These are phyloP conservation scores for Sipha maydis DNA, from an alignment of 2,888 invertebrate species.

Conservation along the genomic window DNA sequence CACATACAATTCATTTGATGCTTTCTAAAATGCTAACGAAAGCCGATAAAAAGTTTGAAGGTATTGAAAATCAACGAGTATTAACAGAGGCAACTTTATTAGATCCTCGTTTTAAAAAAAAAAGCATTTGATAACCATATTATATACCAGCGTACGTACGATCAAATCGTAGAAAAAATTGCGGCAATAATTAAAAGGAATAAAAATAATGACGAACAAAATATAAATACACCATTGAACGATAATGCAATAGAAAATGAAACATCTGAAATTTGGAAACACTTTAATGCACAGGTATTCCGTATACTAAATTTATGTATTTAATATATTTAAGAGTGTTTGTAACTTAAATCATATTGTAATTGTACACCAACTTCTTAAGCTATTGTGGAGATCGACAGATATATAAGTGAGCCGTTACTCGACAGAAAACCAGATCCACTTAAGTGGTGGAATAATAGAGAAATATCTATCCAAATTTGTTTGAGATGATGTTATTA, in stretches of 20 bases:
- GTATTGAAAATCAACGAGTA: conserved; percentile 60
- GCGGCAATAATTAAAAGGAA: conserved; percentile 37
- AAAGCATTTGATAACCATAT: conserved; percentile 44
- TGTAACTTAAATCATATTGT: conserved; percentile 29
- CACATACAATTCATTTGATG: conserved; percentile 33
- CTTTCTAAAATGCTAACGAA: conserved; percentile 58
- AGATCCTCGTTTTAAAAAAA: conserved; percentile 62
- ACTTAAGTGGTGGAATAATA: conserved; percentile 64
- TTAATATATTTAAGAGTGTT: conserved; percentile 14
- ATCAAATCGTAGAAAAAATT: conserved; percentile 38
- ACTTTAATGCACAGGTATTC: conserved; percentile 35
- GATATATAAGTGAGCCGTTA: conserved; percentile 17
- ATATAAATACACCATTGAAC: conserved; percentile 23
- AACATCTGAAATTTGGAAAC: conserved; percentile 42
- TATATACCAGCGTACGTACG: conserved; percentile 40
- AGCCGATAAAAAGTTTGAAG: conserved; percentile 59
- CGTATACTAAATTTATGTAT: conserved; percentile 27
- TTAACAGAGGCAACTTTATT: conserved; percentile 61
- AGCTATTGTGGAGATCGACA: conserved; percentile 6
- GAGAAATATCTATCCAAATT: conserved; percentile 63
- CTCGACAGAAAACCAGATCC: conserved; percentile 61
- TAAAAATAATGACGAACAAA: conserved; percentile 40
- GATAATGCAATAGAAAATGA: conserved; percentile 32
- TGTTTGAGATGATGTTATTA: conserved; percentile 64
- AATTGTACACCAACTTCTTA: conserved; percentile 44